Base-by-base conservation (phyloP, 2,113 vertebrate genomes). In the Clarias magur region DNA sequence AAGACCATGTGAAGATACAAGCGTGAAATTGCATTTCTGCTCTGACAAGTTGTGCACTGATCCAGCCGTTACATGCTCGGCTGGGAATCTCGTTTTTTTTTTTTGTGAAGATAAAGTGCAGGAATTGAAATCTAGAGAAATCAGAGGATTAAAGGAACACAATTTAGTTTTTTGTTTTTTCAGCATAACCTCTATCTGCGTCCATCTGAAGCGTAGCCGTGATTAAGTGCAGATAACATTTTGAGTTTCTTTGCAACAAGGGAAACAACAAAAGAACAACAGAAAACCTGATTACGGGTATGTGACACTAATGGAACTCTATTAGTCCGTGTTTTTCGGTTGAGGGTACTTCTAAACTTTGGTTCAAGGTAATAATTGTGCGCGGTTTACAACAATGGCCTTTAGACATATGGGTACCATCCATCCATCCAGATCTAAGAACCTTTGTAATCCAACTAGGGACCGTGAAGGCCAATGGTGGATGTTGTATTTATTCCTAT, bases 1-100 rank as follows among this genome's bases (percentile, higher is more conserved):
- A 88, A 89, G 25, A 86, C 67, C 42, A 87, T 57, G 48, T 60
- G 42, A 70, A 83, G 30, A 65, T 30, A 56, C 21, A 54, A 21
- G 30, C 23, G 4, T 67, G 27, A 72, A 80, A 27, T 27, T 57
- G n/a, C 57, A 34, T n/a, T 34, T 63, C 48, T 9, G 25, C 7
- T 48, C 63, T 57, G 17, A 56, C 54, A 27, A 27, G n/a, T 48
- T 30, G 9, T 23, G 56, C 42, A 21, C 42, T 17, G 75, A 30
- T 83, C 65, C 82, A 70, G 82, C 42, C 57, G 82, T 83, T 82
- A n/a, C 59, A 15, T 42, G 48, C 73, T n/a, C 12, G 4, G 56
- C 3, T n/a, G 2, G 23, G 23, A 76, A 34, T n/a, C 42, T 54
- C 3, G 34, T 38, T 38, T 38, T 38, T 34, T 34, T 34, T 34